Evolutionary conservation across 2,888 invertebrate genomes (phyloP).

Genomic region (Sinotaia quadrata): DNA sequence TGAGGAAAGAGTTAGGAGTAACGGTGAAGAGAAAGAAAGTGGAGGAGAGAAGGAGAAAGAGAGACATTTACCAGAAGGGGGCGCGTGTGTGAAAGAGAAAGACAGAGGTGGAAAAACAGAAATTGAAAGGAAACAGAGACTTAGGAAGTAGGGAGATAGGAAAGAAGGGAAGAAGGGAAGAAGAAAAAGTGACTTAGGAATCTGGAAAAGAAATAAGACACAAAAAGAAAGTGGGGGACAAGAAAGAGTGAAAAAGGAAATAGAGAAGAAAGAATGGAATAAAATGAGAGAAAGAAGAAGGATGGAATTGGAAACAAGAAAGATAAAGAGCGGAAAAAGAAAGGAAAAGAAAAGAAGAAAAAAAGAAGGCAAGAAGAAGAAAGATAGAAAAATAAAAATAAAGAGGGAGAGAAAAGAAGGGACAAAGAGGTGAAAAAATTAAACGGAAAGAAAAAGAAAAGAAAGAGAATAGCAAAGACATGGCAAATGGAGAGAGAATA

Average conservation of each 20-base stretch:
- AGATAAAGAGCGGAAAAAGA: not conserved
- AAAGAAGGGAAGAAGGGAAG: not conserved
- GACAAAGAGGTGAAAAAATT: no score
- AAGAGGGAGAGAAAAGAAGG: conserved; percentile 13
- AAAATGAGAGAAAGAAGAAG: not conserved
- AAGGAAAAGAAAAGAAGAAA: not conserved
- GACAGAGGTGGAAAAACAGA: not conserved
- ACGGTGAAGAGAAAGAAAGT: not conserved
- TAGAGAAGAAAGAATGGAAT: not conserved
- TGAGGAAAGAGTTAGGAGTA: not conserved
- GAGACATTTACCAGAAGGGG: not conserved
- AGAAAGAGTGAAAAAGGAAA: not conserved
- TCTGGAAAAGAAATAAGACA: not conserved
- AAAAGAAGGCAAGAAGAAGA: not conserved
- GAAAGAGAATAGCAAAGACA: no score
- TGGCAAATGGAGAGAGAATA: not conserved
- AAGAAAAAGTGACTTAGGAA: not conserved
- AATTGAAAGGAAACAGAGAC: not conserved
- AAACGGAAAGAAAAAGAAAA: not conserved
- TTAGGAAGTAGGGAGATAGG: not conserved
- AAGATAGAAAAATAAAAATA: conserved; percentile 1
- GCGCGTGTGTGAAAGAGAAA: conserved; percentile 4
- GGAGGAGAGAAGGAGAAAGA: conserved; percentile 7
- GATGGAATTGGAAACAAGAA: not conserved
- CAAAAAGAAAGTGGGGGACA: not conserved